These are phyloP conservation scores for Nomada hirtipes DNA, from an alignment of 2,888 invertebrate genomes.

Conservation along the genomic window DNA sequence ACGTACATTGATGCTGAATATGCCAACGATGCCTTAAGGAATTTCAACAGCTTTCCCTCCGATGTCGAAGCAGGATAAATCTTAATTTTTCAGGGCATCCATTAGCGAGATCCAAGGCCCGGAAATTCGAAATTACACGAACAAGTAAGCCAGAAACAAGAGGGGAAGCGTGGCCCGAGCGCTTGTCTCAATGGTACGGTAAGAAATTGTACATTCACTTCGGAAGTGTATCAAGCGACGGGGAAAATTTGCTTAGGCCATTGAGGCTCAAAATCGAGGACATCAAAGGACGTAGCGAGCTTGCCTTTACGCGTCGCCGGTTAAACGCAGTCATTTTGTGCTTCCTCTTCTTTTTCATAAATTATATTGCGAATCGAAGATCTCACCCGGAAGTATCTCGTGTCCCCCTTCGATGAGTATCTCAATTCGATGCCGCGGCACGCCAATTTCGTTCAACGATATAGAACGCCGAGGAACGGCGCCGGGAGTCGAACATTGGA, in stretches of 20 bases:
- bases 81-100: no score
- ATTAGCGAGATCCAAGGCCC: not conserved
- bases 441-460: slow-evolving; percentile 52
- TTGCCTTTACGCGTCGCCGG: slow-evolving; percentile 2
- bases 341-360: slow-evolving; percentile 23
- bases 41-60: not conserved
- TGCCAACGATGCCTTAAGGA: not conserved
- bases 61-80: no score
- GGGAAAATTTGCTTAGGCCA: slow-evolving; percentile 30
- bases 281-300: slow-evolving; percentile 34
- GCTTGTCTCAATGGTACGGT: not conserved
- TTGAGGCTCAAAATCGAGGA: slow-evolving; percentile 1
- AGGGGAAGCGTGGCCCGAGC: no score
- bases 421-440: slow-evolving; percentile 35
- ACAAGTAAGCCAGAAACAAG: not conserved
- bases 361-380: slow-evolving; percentile 55
- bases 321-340: not conserved
- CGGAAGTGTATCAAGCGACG: slow-evolving; percentile 13
- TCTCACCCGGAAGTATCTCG: slow-evolving; percentile 40
- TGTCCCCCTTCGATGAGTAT: slow-evolving; percentile 41
- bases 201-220: no score
- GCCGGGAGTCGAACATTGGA: slow-evolving; percentile 70
- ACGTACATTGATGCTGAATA: no score
- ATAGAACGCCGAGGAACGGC: not conserved
- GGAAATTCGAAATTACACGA: not conserved